Base-by-base conservation (phyloP, 2,888 invertebrate species). In the Atherix ibis region DNA sequence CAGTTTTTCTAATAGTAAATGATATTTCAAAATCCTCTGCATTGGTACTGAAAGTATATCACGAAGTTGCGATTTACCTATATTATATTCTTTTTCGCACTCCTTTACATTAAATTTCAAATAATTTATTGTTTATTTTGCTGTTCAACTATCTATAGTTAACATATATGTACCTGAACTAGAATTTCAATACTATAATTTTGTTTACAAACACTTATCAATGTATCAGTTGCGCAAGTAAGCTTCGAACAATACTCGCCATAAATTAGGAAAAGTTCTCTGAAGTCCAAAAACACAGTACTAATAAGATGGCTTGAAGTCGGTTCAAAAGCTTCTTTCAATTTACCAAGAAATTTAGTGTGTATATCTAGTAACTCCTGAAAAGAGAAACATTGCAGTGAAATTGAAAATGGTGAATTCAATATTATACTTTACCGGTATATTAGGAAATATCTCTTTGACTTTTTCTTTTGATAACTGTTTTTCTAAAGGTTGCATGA, bases 21-120 rank as follows among this genome's bases (percentile, higher is more conserved):
- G 95, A 63, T 98, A 98, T 57, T 97, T 98, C 43, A 98, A 73
- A 46, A 98, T 83, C 54, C 98, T 70, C 63, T 98, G 98, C 89
- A 98, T 94, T 27, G 98, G 98, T 43, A 98, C 92, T 15, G 92
- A 88, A 30, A 98, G 65, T 43, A 98, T 82, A 59, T 98, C 98
- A 31, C 94, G 73, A 45, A 98, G 65, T 60, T 91, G 87, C 54
- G 97, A 91, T 54, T 88, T 81, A 10, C 91, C 91, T 49, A 91
- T 85, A 62, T 92, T 94, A 49, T 91, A 89, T 53, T 85, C 82
- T 49, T 81, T 77, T 60, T 95, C 92, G 58, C 88, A 89, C 65
- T 80, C 80, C 87, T 91, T n/a, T n/a, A 9, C 10, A 24, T 10
- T 16, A 32, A 15, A 31, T 17, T 15, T 9, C 17, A 8, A 17